Conservation (phyloP, 2,888 invertebrate genomes). For the Coremacera marginata region DNA sequence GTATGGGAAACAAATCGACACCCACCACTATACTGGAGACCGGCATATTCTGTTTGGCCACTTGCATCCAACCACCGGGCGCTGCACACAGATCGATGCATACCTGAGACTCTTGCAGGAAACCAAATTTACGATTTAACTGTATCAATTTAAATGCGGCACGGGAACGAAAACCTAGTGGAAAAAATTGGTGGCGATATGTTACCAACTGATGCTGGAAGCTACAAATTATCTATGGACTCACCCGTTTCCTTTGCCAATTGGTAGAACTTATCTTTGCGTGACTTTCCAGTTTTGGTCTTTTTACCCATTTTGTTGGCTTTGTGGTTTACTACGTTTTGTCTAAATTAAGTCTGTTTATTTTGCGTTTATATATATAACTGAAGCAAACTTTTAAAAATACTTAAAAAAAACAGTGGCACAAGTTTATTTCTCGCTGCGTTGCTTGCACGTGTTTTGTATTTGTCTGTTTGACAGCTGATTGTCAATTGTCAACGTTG, state of each 20-base stretch:
- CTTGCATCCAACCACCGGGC: slow-evolving; percentile 99
- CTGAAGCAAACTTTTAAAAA: not conserved
- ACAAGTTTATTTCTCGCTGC: not conserved
- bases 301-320: slow-evolving; percentile 88
- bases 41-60: slow-evolving; percentile 97
- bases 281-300: slow-evolving; percentile 95
- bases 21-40: slow-evolving; percentile 94
- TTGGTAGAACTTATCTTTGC: slow-evolving; percentile 98
- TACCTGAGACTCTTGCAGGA: slow-evolving; percentile 95
- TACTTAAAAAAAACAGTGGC: not conserved
- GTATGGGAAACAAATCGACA: slow-evolving; percentile 96
- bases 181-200: not conserved
- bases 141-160: slow-evolving; percentile 99
- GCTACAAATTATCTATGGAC: slow-evolving; percentile 41
- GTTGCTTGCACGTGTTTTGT: slow-evolving; percentile 21
- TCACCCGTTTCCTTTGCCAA: slow-evolving; percentile 98
- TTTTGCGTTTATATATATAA: not conserved
- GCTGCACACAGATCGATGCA: slow-evolving; percentile 99
- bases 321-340: not conserved
- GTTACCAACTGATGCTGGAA: not conserved
- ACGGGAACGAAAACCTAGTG: slow-evolving; percentile 95
- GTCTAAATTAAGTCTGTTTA: not conserved
- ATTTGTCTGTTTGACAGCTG: not conserved
- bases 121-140: slow-evolving; percentile 96
- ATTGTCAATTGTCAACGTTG: too few relatives aligned